phyloP scores from a whole-genome alignment of 2,797 vertebrate genomes.

The Gephyroberyx darwinii region DNA sequence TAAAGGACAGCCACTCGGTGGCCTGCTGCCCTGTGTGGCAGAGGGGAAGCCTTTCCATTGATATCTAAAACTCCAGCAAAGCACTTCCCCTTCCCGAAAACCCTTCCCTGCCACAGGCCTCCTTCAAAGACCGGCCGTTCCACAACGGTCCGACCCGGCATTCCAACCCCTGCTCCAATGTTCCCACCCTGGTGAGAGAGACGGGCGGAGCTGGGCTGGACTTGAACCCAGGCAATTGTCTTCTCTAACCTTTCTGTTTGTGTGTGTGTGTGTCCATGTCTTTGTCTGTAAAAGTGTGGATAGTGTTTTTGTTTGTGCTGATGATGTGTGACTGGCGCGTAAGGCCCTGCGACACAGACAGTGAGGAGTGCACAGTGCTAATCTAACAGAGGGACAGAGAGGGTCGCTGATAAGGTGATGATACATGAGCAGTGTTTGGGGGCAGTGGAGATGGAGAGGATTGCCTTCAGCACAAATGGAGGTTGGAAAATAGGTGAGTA shows the following conservation, averaged over 20 bases:
- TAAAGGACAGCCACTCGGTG: conserved; percentile 47
- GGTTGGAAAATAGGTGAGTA: too few relatives aligned
- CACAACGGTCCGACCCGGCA: conserved; percentile 52
- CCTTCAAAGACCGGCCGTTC: conserved; percentile 72
- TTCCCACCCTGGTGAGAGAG: conserved; percentile 69
- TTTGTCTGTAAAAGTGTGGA: conserved; percentile 46
- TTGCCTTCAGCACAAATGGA: too few relatives aligned
- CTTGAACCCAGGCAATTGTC: conserved; percentile 69
- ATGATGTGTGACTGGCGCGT: conserved; percentile 49
- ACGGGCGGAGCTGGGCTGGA: conserved; percentile 60
- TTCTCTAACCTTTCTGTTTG: conserved; percentile 65
- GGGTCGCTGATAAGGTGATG: conserved; percentile 9
- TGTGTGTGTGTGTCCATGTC: conserved; percentile 29
- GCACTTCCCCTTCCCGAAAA: conserved; percentile 74
- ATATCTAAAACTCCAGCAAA: conserved; percentile 67
- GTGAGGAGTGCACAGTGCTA: background rate
- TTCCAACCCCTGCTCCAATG: conserved; percentile 70
- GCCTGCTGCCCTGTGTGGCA: conserved; percentile 35
- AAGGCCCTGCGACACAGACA: conserved; percentile 34
- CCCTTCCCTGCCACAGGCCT: conserved; percentile 61
- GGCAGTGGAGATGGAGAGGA: too few relatives aligned
- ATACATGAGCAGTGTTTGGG: conserved; percentile 6
- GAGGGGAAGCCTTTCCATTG: conserved; percentile 67
- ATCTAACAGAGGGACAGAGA: conserved; percentile 13
- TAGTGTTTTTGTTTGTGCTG: conserved; percentile 41